Evolutionary conservation across 2,113 vertebrate species (phyloP).

Genomic region (Mesoclemmys tuberculata): DNA sequence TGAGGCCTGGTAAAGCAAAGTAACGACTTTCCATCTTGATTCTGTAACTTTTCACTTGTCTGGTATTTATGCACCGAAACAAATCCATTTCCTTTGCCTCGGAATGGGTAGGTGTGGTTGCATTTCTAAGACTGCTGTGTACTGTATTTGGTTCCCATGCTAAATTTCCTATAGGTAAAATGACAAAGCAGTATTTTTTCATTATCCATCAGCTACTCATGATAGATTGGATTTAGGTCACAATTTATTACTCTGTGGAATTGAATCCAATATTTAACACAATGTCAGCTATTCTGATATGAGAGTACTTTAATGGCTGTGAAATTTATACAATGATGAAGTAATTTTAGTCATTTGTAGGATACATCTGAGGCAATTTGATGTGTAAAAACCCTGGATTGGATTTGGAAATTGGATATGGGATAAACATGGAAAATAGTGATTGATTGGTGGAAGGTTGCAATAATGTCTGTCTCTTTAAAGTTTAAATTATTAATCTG

Average conservation of each 20-base stretch:
- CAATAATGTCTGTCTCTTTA: slow-evolving; percentile 68
- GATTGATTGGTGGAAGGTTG: slow-evolving; percentile 75
- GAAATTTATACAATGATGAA: slow-evolving; percentile 78
- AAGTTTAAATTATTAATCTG: slow-evolving; percentile 82
- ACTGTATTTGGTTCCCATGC: slow-evolving; percentile 16
- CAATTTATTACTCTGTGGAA: slow-evolving; percentile 77
- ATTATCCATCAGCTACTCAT: slow-evolving; percentile 78
- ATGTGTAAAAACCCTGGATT: slow-evolving; percentile 57
- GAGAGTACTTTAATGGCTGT: slow-evolving; percentile 76
- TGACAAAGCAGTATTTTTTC: slow-evolving; percentile 79
- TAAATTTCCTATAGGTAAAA: slow-evolving; percentile 72
- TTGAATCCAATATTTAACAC: slow-evolving; percentile 80
- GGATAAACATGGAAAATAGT: slow-evolving; percentile 77
- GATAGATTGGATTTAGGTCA: slow-evolving; percentile 80
- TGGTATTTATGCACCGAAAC: not conserved
- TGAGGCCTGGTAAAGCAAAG: not conserved
- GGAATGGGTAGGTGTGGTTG: not conserved
- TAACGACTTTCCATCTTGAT: not conserved
- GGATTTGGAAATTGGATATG: slow-evolving; percentile 64
- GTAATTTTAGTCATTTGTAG: slow-evolving; percentile 77
- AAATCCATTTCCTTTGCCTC: not conserved
- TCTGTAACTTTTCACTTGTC: not conserved
- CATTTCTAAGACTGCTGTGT: not conserved
- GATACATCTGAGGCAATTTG: slow-evolving; percentile 66
- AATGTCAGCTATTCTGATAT: slow-evolving; percentile 72